Base-by-base conservation (phyloP, 2,797 vertebrate genomes). In the Fistularia commersonii region DNA sequence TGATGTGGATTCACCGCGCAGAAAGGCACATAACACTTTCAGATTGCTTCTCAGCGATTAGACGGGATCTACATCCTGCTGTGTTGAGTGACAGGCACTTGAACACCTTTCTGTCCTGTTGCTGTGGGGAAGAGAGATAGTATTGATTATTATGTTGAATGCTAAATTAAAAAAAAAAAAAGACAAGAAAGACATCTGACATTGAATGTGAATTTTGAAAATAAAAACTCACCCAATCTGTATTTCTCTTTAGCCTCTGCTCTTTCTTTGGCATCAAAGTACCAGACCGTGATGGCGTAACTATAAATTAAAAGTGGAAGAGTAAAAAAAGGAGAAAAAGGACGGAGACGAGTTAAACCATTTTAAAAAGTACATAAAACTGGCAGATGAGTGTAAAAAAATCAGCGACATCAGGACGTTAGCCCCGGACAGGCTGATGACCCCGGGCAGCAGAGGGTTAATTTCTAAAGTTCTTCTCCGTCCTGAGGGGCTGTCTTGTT, bases 211-310 rank as follows among this genome's bases (percentile, higher is more conserved):
- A 1, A 32, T 0, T 9, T 12, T 42, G 4, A 47, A 45, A 7
- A 9, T 13, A 8, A 11, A 49, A 6, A 2, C 87, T 81, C 72
- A 96, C 95, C 92, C 66, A 92, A 73, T 77, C 75, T 85, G 82
- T 95, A 95, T 76, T 92, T 94, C 79, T 94, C 92, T 83, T 93
- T 96, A 74, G 94, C 94, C 72, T 92, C 91, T 23, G 91, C 89
- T 66, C 94, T 83, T 78, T 97, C 94, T 88, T 95, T 92, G 66
- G 94, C 91, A 67, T 97, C 93, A 75, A 97, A 96, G 92, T 96
- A 96, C 95, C 95, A 97, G 84, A 97, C 92, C 10, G 94, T 97
- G 87, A 97, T 92, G 73, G 92, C 91, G 57, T 91, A 93, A 57
- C 92, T 94, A 23, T 23, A 23, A 23, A 23, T 23, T 23, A 23